Conservation (phyloP, 2,797 vertebrate genomes). For the Periparus ater region DNA sequence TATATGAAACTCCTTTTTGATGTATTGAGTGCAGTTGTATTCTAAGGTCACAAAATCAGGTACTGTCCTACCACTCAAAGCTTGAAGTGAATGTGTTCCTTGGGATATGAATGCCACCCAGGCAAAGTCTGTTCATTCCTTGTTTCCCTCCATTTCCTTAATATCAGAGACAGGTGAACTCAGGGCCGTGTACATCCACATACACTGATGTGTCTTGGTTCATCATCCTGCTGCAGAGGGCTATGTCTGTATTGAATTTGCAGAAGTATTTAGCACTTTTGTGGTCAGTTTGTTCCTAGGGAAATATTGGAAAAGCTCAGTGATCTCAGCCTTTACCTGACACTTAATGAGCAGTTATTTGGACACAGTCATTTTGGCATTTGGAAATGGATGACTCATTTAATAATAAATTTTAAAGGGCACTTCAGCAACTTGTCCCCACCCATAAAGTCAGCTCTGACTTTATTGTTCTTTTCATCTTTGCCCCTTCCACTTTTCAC, state of each 20-base stretch:
- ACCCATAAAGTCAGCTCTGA: background rate
- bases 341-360: background rate
- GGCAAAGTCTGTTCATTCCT: background rate
- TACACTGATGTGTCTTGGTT: background rate
- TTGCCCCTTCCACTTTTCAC: background rate
- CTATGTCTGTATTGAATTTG: background rate
- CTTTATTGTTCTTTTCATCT: background rate
- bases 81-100: background rate
- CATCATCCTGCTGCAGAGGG: background rate
- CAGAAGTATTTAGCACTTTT: background rate
- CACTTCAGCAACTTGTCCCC: background rate
- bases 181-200: background rate
- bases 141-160: background rate
- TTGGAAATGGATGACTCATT: conserved; percentile 3
- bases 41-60: background rate
- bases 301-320: background rate
- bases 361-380: background rate
- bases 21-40: background rate
- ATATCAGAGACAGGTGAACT: background rate
- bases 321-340: background rate
- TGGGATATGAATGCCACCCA: background rate
- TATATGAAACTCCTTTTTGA: background rate
- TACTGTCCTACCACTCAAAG: background rate
- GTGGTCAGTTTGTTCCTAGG: background rate
- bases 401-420: background rate